Evolutionary conservation across 2,888 invertebrate species (phyloP), one percentile per base, ranked within the genome.

Genomic region (Oxystoma pomonae): DNA sequence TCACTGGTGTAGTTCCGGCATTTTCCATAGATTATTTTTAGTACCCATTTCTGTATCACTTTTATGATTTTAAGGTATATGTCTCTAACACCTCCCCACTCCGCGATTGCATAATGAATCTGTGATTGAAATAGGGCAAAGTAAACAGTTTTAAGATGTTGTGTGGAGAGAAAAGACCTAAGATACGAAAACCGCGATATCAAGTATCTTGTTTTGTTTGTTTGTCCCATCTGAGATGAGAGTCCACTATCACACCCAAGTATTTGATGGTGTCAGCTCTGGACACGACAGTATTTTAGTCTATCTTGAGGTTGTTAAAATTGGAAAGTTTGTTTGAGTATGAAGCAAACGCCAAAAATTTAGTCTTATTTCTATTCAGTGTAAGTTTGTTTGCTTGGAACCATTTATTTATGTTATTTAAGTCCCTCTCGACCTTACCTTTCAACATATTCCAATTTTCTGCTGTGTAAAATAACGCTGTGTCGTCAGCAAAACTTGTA

Each of bases 71-170:
- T 59, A 17, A 63, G 22, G 57, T 63, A 19, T 51, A 16, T 60
- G 53, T 21, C 18, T 17, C 2, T 20, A 3, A 57, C 51, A 20
- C 57, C 60, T 21, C 53, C 60, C 60, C 63, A 60, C 16, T 57
- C 51, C 51, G 59, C 59, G 17, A 59, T 20, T 1, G 57, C 63
- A 60, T 60, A 63, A 51, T 57, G 35, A 51, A 63, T 55, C 18
- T 58, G 59, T 56, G 60, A 63, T 57, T 63, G 58, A 17, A 63
- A 53, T 18, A 60, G 57, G 17, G 63, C 57, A 18, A 56, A 63
- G 52, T 63, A 57, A 56, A 63, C 52, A n/a, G 49, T 56, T 50
- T 57, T 57, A 55, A 63, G 20, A 51, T 60, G 57, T 12, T 55
- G 20, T 57, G 53, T 50, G 20, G 59, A 57, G 52, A 63, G 60